These are phyloP conservation scores for Limenitis camilla DNA, from an alignment of 2,888 invertebrate species.

Conservation along the genomic window DNA sequence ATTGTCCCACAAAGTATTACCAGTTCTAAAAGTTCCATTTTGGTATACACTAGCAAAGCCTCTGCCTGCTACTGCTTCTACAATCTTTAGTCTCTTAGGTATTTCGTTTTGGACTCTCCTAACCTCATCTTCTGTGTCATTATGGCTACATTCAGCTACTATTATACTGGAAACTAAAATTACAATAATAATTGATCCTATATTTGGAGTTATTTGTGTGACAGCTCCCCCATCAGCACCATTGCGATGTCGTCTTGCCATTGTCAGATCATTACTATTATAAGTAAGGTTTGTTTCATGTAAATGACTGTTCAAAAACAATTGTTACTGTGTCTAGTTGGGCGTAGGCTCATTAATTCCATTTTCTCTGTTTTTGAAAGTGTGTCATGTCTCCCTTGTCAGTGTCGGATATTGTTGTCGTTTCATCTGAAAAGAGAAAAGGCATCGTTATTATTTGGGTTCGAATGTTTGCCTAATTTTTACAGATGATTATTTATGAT, in stretches of 20 bases:
- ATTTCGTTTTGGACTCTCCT: conserved; percentile 36
- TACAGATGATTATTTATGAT: too few species aligned
- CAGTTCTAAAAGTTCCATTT: conserved; percentile 70
- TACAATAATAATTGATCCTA: conserved; percentile 38
- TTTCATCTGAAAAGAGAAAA: conserved; percentile 42
- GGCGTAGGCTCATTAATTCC: conserved; percentile 33
- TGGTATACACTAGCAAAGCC: conserved; percentile 52
- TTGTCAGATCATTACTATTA: conserved; percentile 48
- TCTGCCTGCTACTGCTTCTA: conserved; percentile 53
- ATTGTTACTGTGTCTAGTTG: conserved; percentile 26
- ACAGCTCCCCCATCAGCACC: conserved; percentile 11
- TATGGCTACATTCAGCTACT: conserved; percentile 36
- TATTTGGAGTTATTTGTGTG: conserved; percentile 20
- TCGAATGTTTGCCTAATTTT: too few species aligned
- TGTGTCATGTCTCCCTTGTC: conserved; percentile 24
- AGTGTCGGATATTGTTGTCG: conserved; percentile 23
- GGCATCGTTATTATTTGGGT: conserved; percentile 15
- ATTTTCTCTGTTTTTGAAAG: conserved; percentile 43
- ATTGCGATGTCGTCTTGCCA: conserved; percentile 35
- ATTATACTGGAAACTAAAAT: conserved; percentile 40
- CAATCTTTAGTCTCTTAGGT: conserved; percentile 45
- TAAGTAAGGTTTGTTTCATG: conserved; percentile 25
- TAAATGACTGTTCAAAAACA: conserved; percentile 31
- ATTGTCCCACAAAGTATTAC: conserved; percentile 82
- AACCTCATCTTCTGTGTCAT: conserved; percentile 36